Evolutionary conservation across 1,140 invertebrate species (phyloP), one percentile per base, ranked within the genome.

Genomic region (Sesamia nonagrioides): DNA sequence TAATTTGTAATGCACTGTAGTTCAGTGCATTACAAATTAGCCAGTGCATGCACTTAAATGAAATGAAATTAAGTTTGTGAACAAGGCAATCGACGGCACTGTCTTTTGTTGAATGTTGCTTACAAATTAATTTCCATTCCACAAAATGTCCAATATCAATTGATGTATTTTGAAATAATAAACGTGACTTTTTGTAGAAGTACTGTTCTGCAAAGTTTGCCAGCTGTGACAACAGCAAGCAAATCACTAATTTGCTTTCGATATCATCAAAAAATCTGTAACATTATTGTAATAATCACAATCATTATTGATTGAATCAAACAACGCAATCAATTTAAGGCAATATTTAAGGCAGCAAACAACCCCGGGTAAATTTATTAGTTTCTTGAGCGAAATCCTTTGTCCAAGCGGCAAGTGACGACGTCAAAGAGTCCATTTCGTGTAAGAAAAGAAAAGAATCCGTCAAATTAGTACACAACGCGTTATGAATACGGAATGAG

Each of bases 401-500:
- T 77, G 74, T 81, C 27, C 54, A 35, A 80, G 84, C 87, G 87
- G 87, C 82, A 80, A 82, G 63, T 56, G 68, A 73, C 81, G 60
- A 80, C 84, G 82, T 87, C 82, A 86, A 88, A 88, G 84, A 84
- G 80, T 80, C 84, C 79, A 81, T 85, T 87, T 83, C 82, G 81
- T 86, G 74, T 82, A 68, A 82, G 81, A 85, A 88, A 87, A 85
- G 86, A 86, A 90, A 86, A 85, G 85, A 88, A 84, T 86, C 82
- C 86, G 86, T 88, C 88, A 88, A 88, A 88, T 90, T 86, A 86
- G 84, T 92, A 94, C 86, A 92, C 93, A 92, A 85, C 91, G 85
- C 89, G 87, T 81, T 89, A 85, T 92, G 93, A 93, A 94, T 94
- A 93, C 90, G 63, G 74, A 93, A 94, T 94, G 91, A 94, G 93